Base-by-base conservation (phyloP, 2,113 vertebrate genomes). In the Elachura formosa region DNA sequence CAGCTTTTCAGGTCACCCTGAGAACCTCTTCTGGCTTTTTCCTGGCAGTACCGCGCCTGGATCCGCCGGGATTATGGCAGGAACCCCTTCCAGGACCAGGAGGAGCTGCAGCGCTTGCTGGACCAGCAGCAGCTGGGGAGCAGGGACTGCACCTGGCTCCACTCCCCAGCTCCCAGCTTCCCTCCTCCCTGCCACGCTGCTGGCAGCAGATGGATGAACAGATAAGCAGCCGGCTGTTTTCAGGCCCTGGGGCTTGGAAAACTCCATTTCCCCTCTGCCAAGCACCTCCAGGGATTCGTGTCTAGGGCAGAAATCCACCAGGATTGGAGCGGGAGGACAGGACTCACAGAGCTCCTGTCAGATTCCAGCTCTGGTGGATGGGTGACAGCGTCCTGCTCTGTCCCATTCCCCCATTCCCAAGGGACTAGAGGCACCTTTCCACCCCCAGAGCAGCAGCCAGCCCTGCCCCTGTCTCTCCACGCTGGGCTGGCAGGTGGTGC, bases 11-110 rank as follows among this genome's bases (percentile, higher is more conserved):
- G 2, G 0, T 34, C 63, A 23, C 63, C 23, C 73, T 67, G 19
- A 51, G 12, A n/a, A 3, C 28, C 16, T 52, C 14, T 82, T 22
- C 31, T 28, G 87, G 11, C 41, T 87, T 31, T 68, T 8, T 56
- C 69, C 96, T 18, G 41, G 9, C 97, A 99, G 99, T 98, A 98
- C 85, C 98, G 98, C 4, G 54, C 94, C 12, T 99, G 98, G 99
- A 96, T 99, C 81, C 82, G 10, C 52, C 71, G 89, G 21, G 98
- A 94, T 78, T 99, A 98, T 8, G 97, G 96, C 45, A 97, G 96
- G 85, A 98, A 97, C 78, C 98, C 98, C 0, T 98, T 98, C 59
- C 97, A 97, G 56, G 98, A 99, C 90, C 97, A 98, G 96, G 98
- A 98, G 85, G 98, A 98, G 96, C 97, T 99, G 81, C 94, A 90